These are phyloP conservation scores for Drosophila phalerata DNA, from an alignment of 2,888 invertebrate genomes.

Conservation along the genomic window DNA sequence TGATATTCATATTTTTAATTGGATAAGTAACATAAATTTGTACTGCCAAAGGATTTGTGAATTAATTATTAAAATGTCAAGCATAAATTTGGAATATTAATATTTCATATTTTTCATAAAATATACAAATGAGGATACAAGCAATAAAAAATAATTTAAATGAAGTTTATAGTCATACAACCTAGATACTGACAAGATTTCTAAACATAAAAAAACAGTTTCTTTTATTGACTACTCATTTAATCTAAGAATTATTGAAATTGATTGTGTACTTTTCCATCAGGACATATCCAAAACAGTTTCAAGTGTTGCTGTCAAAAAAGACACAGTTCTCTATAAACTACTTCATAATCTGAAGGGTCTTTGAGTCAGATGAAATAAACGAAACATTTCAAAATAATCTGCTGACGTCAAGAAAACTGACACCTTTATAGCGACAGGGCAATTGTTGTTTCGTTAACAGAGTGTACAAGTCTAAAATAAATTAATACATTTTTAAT, in stretches of 20 bases:
- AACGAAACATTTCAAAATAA: slow-evolving; percentile 24
- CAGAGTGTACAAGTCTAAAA: slow-evolving; percentile 32
- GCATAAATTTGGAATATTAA: background rate
- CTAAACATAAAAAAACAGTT: too few species aligned
- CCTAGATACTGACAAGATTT: too few species aligned
- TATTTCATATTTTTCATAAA: too few species aligned
- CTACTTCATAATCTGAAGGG: slow-evolving; percentile 19
- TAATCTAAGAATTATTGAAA: too few species aligned
- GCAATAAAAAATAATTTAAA: too few species aligned
- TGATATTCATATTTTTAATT: slow-evolving; percentile 29
- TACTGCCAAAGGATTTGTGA: background rate
- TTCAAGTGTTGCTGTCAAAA: slow-evolving; percentile 11
- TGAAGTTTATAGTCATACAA: too few species aligned
- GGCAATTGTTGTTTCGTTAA: slow-evolving; percentile 1
- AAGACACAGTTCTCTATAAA: slow-evolving; percentile 9
- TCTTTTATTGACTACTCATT: too few species aligned
- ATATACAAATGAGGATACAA: too few species aligned
- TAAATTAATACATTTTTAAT: slow-evolving; percentile 73
- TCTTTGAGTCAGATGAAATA: slow-evolving; percentile 23
- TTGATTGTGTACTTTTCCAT: background rate
- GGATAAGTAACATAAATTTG: slow-evolving; percentile 19
- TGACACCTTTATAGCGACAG: slow-evolving; percentile 34
- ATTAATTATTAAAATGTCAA: slow-evolving; percentile 3
- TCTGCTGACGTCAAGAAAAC: slow-evolving; percentile 64
- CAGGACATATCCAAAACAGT: background rate